Base-by-base conservation (phyloP, 2,888 invertebrate species). In the Poecilobothrus nobilitatus region DNA sequence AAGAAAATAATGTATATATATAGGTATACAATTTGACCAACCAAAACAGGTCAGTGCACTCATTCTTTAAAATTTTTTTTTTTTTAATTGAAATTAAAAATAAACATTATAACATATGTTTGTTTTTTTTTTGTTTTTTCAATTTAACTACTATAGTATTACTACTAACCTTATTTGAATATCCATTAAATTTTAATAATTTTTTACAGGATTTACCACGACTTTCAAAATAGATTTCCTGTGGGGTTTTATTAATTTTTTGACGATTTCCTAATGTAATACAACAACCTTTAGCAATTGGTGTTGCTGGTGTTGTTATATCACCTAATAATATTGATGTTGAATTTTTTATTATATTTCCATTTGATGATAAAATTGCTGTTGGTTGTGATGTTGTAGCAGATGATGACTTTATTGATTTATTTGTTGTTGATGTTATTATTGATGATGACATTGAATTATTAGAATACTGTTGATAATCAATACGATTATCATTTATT, bases 191-290 rank as follows among this genome's bases (percentile, higher is more conserved):
- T 78, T 89, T 86, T 69, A 92, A 86, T 74, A 92, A 84, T 82
- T 91, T 92, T 77, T 89, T 88, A 82, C 91, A 91, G 81, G 91
- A 91, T 79, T 91, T 91, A 72, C 92, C 92, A 72, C 91, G 86
- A 76, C 89, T 91, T 82, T 92, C 92, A 76, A 88, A 88, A 79
- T 89, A 89, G 80, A 88, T 87, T 83, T 88, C 84, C 80, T 88
- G 88, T 44, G 82, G 81, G 66, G 80, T 80, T 70, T 80, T 79
- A 66, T 79, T 77, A 67, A 77, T 75, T 69, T 76, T 71, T 22
- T 67, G 68, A 20, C 71, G 70, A 68, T 67, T 69, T 71, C 68
- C 66, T 76, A 53, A n/a, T 53, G 18, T 6, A 3, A 53, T 12
- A 53, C 53, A 53, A 53, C 53, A 53, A 6, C 53, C 53, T 53